These are phyloP conservation scores for Colinus virginianus DNA, from an alignment of 2,113 vertebrate species.

Conservation along the genomic window DNA sequence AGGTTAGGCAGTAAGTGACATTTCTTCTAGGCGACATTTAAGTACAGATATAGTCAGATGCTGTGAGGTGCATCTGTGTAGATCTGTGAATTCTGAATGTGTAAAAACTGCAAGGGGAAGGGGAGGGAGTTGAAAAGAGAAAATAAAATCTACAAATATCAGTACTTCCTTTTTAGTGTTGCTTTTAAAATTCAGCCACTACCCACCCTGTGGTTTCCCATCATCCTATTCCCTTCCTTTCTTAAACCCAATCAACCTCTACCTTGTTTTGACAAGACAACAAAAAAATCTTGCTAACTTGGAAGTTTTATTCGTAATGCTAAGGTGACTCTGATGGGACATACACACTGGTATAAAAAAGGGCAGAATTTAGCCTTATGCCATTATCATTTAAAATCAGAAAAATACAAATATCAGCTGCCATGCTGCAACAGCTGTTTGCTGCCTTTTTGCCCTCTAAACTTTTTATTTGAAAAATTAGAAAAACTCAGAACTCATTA, in stretches of 20 bases:
- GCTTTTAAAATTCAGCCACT: background rate
- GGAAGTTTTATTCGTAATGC: background rate
- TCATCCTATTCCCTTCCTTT: background rate
- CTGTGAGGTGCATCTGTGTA: background rate
- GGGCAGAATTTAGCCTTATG: background rate
- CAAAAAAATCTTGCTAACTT: background rate
- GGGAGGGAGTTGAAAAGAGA: background rate
- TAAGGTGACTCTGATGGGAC: background rate
- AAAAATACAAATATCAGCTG: background rate
- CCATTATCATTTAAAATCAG: background rate
- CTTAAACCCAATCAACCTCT: background rate
- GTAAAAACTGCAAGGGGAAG: background rate
- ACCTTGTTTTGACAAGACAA: background rate
- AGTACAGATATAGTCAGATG: background rate
- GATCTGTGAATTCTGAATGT: background rate
- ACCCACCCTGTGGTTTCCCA: background rate
- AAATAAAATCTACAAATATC: background rate
- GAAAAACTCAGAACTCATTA: background rate
- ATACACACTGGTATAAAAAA: background rate
- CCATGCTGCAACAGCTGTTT: background rate
- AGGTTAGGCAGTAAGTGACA: background rate
- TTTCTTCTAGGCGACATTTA: background rate
- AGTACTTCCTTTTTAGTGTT: background rate
- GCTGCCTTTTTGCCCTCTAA: background rate
- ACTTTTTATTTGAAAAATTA: constrained; percentile 16